phyloP scores from a whole-genome alignment of 2,888 invertebrate genomes.

The Anagyrus pseudococci region DNA sequence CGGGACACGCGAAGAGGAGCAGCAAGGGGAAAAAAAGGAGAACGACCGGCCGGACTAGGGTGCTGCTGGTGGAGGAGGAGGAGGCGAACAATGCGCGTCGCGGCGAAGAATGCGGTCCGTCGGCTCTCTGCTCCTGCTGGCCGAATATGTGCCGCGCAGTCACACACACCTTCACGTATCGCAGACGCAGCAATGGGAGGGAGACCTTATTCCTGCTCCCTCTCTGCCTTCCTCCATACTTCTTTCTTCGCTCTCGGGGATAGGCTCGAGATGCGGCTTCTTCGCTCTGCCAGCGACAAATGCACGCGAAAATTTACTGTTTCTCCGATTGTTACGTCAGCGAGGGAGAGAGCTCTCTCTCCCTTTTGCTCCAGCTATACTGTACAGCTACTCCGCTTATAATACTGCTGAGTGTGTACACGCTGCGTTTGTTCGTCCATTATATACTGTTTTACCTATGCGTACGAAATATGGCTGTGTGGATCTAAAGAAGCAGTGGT shows the following conservation, averaged over 20 bases:
- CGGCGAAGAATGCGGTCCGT: slow-evolving; percentile 61
- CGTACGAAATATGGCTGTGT: too few species aligned
- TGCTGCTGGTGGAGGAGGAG: slow-evolving; percentile 40
- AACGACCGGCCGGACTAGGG: slow-evolving; percentile 30
- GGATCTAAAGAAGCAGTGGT: too few species aligned
- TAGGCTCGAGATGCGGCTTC: slow-evolving; percentile 26
- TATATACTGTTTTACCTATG: too few species aligned
- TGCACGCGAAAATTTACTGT: slow-evolving; percentile 54
- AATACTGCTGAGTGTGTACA: too few species aligned
- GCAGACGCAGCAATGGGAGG: too few species aligned
- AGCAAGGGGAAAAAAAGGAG: slow-evolving; percentile 13
- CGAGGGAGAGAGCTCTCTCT: too few species aligned
- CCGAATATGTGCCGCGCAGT: background rate
- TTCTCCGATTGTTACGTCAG: slow-evolving; percentile 49
- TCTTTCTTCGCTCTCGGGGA: slow-evolving; percentile 22
- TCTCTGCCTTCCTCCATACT: slow-evolving; percentile 24
- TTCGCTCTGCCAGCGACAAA: slow-evolving; percentile 49
- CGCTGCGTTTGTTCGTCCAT: too few species aligned
- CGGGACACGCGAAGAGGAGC: background rate
- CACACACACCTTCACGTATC: background rate
- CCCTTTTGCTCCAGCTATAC: too few species aligned
- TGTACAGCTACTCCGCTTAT: too few species aligned
- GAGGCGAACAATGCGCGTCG: slow-evolving; percentile 60
- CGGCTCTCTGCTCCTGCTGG: slow-evolving; percentile 47
- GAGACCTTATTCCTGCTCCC: slow-evolving; percentile 34